Conservation (phyloP, 2,888 invertebrate genomes). For the Oscheius myriophilus region DNA sequence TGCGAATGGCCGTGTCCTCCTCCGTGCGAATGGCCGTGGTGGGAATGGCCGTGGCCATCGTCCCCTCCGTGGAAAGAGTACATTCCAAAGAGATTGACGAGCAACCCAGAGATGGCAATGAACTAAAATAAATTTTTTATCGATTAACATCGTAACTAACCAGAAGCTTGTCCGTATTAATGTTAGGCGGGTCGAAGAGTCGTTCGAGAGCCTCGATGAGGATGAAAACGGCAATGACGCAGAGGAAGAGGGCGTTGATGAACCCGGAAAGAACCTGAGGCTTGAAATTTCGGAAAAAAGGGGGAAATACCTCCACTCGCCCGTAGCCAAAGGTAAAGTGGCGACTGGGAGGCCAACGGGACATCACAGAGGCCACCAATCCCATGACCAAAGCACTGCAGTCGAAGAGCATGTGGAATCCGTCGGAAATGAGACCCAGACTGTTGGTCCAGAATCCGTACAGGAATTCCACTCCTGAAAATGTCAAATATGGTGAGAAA, state of each 20-base stretch:
- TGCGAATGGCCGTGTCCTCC: constrained; percentile 64
- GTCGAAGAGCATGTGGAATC: constrained; percentile 78
- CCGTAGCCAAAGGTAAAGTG: constrained; percentile 76
- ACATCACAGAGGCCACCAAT: constrained; percentile 76
- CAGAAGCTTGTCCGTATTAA: constrained; percentile 75
- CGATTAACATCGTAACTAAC: no score
- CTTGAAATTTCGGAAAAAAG: no score
- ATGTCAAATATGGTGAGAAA: background rate
- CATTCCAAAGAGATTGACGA: constrained; percentile 76
- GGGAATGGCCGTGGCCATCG: constrained; percentile 71
- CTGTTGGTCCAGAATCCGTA: constrained; percentile 77
- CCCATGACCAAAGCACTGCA: constrained; percentile 77
- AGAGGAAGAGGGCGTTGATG: constrained; percentile 76
- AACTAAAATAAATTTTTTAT: no score
- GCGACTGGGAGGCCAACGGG: constrained; percentile 75
- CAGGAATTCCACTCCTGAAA: constrained; percentile 73
- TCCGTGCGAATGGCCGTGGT: constrained; percentile 66
- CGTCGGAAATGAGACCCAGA: constrained; percentile 76
- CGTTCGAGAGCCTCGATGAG: constrained; percentile 75
- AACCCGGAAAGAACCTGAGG: constrained; percentile 72
- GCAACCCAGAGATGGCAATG: constrained; percentile 75
- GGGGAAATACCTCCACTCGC: constrained; percentile 75
- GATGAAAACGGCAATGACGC: constrained; percentile 76
- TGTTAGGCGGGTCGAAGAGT: constrained; percentile 75
- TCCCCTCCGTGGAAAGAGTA: constrained; percentile 73